Conservation (phyloP, 2,888 invertebrate genomes). For the Caenorhabditis sp. region DNA sequence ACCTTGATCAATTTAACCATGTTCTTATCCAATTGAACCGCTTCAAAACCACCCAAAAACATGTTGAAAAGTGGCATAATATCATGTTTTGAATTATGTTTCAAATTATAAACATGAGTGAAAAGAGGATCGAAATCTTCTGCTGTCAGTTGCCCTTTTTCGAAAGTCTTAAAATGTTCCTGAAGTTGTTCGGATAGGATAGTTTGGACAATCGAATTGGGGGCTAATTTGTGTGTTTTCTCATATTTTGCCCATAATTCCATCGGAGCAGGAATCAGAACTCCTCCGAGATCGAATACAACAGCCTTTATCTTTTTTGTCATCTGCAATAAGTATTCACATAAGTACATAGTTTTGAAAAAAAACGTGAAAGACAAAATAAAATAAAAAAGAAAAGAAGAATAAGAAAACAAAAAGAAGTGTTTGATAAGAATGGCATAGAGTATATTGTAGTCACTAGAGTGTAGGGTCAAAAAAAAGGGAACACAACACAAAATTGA, state of each 20-base stretch:
- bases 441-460: too few species aligned
- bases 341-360: background rate
- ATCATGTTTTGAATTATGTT: constrained; percentile 33
- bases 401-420: too few species aligned
- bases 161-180: constrained; percentile 64
- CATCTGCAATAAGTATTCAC: background rate
- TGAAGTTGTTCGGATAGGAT: constrained; percentile 56
- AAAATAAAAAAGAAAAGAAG: too few species aligned
- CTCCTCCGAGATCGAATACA: constrained; percentile 74
- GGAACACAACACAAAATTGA: too few species aligned
- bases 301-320: constrained; percentile 70
- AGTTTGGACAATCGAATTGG: constrained; percentile 67
- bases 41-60: constrained; percentile 10
- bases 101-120: constrained; percentile 70
- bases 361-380: too few species aligned
- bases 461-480: too few species aligned
- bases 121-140: constrained; percentile 71
- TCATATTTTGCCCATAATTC: constrained; percentile 69
- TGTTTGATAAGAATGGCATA: too few species aligned
- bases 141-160: constrained; percentile 71
- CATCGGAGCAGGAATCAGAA: constrained; percentile 72
- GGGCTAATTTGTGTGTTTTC: constrained; percentile 57
- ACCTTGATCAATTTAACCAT: constrained; percentile 39
- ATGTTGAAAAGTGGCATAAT: constrained; percentile 20
- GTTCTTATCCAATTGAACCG: constrained; percentile 15